phyloP scores from a whole-genome alignment of 2,888 invertebrate species.

The Stegana nigrithorax region DNA sequence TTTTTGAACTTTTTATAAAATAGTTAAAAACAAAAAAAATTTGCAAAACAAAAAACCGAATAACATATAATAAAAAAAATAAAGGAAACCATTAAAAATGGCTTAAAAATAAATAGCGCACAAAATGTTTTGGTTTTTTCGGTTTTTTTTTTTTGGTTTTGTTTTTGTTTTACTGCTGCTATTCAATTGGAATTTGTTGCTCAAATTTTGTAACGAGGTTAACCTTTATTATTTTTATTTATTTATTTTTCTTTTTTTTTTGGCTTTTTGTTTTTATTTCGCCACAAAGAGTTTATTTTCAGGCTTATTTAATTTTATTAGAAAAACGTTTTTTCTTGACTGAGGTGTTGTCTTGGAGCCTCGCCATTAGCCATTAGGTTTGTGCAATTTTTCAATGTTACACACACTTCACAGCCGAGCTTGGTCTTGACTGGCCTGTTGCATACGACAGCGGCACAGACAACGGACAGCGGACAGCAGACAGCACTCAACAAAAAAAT shows the following conservation, averaged over 20 bases:
- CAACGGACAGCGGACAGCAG: too few species aligned
- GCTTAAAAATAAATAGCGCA: neutral
- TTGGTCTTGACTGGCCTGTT: too few species aligned
- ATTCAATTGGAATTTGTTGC: neutral
- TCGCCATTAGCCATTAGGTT: too few species aligned
- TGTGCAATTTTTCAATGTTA: too few species aligned
- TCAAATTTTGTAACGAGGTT: neutral
- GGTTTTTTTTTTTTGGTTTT: neutral
- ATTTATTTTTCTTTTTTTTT: neutral
- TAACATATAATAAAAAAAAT: slow-evolving; percentile 15
- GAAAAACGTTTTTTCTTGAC: too few species aligned
- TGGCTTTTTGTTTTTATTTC: neutral
- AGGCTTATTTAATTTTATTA: too few species aligned
- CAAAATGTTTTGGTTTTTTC: neutral
- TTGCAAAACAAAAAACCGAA: slow-evolving; percentile 26
- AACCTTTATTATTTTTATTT: neutral
- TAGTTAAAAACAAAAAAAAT: slow-evolving; percentile 21
- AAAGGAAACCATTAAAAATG: neutral
- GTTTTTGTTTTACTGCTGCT: neutral
- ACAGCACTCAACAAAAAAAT: too few species aligned
- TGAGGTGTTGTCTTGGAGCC: too few species aligned
- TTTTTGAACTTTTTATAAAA: slow-evolving; percentile 45
- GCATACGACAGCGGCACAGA: too few species aligned
- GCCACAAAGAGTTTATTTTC: neutral
- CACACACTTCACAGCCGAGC: too few species aligned